These are phyloP conservation scores for Oikopleura dioica DNA, from an alignment of 23 tunicate genomes.

Conservation along the genomic window DNA sequence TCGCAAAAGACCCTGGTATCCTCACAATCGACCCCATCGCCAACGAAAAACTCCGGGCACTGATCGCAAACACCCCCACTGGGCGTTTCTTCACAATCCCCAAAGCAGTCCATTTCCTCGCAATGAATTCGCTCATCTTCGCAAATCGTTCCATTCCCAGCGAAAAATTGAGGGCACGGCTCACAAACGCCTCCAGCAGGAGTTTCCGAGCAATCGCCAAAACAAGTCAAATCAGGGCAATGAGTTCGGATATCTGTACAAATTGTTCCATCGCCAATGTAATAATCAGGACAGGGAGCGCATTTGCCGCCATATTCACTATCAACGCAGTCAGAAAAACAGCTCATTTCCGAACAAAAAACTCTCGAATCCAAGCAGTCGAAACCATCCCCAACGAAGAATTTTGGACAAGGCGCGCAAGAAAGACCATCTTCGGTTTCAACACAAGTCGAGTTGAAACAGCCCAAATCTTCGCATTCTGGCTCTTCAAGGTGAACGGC, in stretches of 20 bases:
- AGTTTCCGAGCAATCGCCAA: neutral
- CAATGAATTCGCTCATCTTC: neutral
- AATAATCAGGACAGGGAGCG: neutral
- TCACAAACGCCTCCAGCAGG: neutral
- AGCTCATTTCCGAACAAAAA: neutral
- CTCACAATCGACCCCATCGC: neutral
- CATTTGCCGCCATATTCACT: neutral
- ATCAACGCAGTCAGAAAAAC: neutral
- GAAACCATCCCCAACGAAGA: neutral
- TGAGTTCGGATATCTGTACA: neutral
- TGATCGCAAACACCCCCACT: neutral
- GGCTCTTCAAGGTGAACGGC: neutral
- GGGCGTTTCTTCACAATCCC: neutral
- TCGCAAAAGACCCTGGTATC: neutral
- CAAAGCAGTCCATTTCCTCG: neutral
- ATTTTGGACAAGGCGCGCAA: conserved; percentile 28
- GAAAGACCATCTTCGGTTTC: conserved; percentile 48
- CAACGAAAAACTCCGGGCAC: neutral
- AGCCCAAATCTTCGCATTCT: neutral
- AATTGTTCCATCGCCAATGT: neutral
- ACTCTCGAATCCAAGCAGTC: neutral
- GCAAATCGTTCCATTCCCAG: neutral
- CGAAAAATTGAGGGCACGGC: neutral
- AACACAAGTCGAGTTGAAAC: neutral
- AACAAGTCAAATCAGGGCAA: neutral